These are phyloP conservation scores for Tridacna gigas DNA, from an alignment of 2,888 invertebrate genomes.

Conservation along the genomic window DNA sequence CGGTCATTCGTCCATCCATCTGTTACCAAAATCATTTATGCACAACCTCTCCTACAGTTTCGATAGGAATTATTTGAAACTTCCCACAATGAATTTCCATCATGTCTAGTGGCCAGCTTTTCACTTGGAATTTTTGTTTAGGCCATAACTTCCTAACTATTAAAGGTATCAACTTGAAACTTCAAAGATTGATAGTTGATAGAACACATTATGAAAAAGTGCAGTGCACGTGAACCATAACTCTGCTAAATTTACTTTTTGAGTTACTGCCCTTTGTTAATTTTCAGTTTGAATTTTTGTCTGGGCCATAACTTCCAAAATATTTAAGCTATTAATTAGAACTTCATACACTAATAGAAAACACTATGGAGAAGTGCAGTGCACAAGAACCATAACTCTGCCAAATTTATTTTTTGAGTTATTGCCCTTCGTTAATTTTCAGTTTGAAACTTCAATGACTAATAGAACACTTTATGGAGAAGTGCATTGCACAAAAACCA, in stretches of 20 bases:
- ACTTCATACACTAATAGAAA: background rate
- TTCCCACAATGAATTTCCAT: background rate
- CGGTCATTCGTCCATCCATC: background rate
- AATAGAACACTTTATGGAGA: no score
- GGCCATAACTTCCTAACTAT: no score
- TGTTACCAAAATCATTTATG: background rate
- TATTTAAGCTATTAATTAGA: background rate
- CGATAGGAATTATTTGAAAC: background rate
- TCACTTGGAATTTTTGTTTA: background rate
- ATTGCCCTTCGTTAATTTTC: constrained; percentile 8
- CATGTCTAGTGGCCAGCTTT: background rate
- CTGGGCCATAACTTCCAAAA: no score
- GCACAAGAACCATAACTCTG: constrained; percentile 1
- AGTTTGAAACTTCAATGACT: background rate
- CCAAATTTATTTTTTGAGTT: constrained; percentile 6
- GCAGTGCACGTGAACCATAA: no score
- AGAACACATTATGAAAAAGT: no score
- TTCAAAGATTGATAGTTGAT: no score
- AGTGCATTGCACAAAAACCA: no score
- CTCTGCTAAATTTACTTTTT: no score
- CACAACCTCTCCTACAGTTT: background rate
- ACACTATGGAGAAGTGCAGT: background rate
- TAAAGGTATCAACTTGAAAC: no score
- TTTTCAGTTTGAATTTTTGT: no score
- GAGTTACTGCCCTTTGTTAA: no score